Evolutionary conservation across 2,888 invertebrate genomes (phyloP), one percentile per base, ranked within the genome.

Genomic region (Empis livida): DNA sequence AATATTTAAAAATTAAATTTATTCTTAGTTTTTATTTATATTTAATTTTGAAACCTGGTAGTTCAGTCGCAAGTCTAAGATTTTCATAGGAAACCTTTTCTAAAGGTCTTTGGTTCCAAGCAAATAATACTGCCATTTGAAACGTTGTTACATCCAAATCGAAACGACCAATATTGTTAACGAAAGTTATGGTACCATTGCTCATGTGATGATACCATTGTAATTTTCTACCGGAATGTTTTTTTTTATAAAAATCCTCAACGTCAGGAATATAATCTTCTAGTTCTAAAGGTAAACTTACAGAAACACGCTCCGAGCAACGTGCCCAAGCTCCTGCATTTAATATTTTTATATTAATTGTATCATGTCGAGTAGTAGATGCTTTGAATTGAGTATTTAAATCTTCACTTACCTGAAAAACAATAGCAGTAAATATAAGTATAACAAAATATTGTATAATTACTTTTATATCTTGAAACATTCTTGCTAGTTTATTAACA

Each of bases 151-250:
- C 96, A 66, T 99, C 99, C 58, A 99, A 75, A 71, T 99, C 99
- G 71, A 90, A 99, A 57, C 89, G 82, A 1, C 95, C 97, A 46
- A 89, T 81, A 56, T 84, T 80, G 67, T 94, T 96, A 1, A 83
- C 80, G 73, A 97, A 97, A 20, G 92, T 93, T 57, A 99, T 93
- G 51, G 95, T 95, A 57, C 97, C 99, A 71, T 97, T 97, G 55
- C 96, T 95, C 96, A 97, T 97, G 62, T 97, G 95, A 72, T 99
- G 97, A 70, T 97, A 87, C 99, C 99, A 99, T 71, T 95, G 94
- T 49, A 99, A 73, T 68, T 97, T 97, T 48, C 99, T 77, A 10
- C 99, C 99, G 59, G 88, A 93, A 73, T 99, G 97, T 69, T 96
- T 95, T 62, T 86, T 90, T 67, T 91, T 87, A 68, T 99, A 99